These are phyloP conservation scores for Diadumene lineata DNA, from an alignment of 92 coral and sea anemone species.

Conservation along the genomic window DNA sequence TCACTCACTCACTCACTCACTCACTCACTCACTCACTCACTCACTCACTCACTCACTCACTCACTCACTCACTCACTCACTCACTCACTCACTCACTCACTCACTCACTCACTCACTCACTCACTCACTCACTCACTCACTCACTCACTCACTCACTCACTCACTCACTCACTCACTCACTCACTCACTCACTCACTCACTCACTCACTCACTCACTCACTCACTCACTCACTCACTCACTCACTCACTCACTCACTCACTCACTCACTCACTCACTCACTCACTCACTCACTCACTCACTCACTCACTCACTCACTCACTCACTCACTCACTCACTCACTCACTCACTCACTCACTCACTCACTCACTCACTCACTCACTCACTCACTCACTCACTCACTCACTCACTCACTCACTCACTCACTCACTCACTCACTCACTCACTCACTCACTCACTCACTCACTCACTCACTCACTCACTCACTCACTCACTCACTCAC, in stretches of 20 bases:
- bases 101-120: background rate
- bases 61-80: background rate
- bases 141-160: background rate
- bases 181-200: background rate
- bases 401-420: conserved; percentile 17
- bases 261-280: conserved; percentile 15
- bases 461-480: conserved; percentile 17
- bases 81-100: conserved; percentile 2
- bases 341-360: conserved; percentile 17
- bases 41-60: background rate
- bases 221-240: background rate
- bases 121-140: conserved; percentile 17
- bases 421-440: conserved; percentile 17
- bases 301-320: conserved; percentile 17
- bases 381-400: conserved; percentile 17
- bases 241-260: conserved; percentile 4
- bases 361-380: background rate
- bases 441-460: conserved; percentile 17
- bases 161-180: conserved; percentile 17
- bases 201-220: conserved; percentile 9
- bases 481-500: conserved; percentile 10
- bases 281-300: conserved; percentile 2
- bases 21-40: background rate
- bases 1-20: background rate
- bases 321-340: background rate